Percentiles rank a stretch among this genome's conserved stretches.
Conservation (phyloP, 2,797 vertebrate genomes). For the Anolis apletophallus region DNA sequence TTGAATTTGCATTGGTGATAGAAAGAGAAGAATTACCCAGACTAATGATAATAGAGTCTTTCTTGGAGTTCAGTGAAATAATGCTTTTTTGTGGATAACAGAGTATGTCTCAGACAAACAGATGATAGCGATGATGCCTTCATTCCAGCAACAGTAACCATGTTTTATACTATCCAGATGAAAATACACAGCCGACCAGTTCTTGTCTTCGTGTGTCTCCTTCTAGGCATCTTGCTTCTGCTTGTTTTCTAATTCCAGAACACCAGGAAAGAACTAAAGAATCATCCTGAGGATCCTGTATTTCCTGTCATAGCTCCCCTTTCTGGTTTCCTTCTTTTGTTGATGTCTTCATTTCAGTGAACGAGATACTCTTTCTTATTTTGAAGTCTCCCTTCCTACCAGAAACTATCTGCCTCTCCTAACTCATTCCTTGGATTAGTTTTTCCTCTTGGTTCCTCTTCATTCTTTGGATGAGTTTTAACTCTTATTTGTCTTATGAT, state of each 20-base stretch:
- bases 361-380: background rate
- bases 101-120: constrained; percentile 45
- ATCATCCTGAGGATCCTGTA: background rate
- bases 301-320: background rate
- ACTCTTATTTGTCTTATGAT: background rate
- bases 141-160: constrained; percentile 66
- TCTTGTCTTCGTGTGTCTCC: constrained; percentile 64
- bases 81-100: constrained; percentile 36
- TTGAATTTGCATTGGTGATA: background rate
- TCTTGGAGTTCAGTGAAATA: constrained; percentile 26
- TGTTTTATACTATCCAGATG: constrained; percentile 71
- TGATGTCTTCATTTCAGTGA: background rate
- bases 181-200: constrained; percentile 60
- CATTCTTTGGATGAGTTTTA: background rate
- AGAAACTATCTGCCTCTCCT: constrained; percentile 8
- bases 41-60: constrained; percentile 15
- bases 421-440: background rate
- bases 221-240: constrained; percentile 33
- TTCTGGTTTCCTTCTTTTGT: background rate
- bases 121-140: constrained; percentile 13
- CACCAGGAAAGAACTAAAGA: background rate
- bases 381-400: background rate
- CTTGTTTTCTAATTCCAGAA: constrained; percentile 18
- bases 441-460: background rate
- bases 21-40: constrained; percentile 21